These are phyloP conservation scores for Tetramorium simillimum DNA, from an alignment of 1,140 invertebrate species.

Conservation along the genomic window DNA sequence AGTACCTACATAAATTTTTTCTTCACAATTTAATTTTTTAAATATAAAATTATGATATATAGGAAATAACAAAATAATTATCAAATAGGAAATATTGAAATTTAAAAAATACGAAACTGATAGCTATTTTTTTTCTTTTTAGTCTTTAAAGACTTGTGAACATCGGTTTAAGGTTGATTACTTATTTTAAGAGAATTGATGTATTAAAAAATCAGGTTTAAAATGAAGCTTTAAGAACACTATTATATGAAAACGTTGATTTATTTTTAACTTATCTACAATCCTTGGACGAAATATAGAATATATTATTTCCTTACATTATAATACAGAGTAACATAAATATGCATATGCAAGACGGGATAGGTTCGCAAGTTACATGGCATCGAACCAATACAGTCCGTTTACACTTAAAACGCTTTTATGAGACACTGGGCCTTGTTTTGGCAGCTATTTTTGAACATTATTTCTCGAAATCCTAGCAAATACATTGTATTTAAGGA, in stretches of 20 bases:
- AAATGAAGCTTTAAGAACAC: not conserved
- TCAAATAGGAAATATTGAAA: too few relatives aligned
- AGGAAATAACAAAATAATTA: too few relatives aligned
- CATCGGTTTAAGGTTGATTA: not conserved
- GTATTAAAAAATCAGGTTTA: not conserved
- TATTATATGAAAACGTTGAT: slow-evolving; percentile 78
- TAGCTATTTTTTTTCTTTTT: not conserved
- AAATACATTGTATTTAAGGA: not conserved
- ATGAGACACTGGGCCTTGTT: not conserved
- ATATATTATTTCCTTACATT: slow-evolving; percentile 77
- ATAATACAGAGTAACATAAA: slow-evolving; percentile 76
- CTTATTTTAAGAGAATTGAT: not conserved
- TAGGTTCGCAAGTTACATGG: slow-evolving; percentile 55
- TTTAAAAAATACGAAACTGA: too few relatives aligned
- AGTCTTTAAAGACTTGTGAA: not conserved
- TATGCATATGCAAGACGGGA: slow-evolving; percentile 56
- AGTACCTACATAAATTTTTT: too few relatives aligned
- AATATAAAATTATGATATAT: too few relatives aligned
- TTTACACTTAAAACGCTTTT: slow-evolving; percentile 7
- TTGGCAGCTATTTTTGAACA: slow-evolving; percentile 13
- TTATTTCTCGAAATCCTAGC: not conserved
- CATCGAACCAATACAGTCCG: slow-evolving; percentile 42
- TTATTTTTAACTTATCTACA: slow-evolving; percentile 80
- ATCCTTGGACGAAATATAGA: slow-evolving; percentile 79
- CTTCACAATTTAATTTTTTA: too few relatives aligned